These are phyloP conservation scores for Garrulus glandarius DNA, from an alignment of 2,797 vertebrate genomes.

Conservation along the genomic window DNA sequence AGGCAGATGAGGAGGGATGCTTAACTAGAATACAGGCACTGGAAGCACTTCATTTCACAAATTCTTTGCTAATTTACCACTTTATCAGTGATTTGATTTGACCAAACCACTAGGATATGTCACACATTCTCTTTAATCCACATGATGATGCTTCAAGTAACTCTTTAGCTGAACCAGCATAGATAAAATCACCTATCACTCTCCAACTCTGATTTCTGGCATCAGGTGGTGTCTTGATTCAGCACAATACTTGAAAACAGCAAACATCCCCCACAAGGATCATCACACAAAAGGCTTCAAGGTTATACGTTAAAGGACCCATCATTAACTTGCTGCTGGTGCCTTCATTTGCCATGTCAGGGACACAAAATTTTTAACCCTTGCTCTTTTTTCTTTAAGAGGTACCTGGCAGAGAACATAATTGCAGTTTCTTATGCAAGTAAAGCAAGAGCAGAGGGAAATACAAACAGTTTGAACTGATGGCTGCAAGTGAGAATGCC, in stretches of 20 bases:
- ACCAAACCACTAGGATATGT: not conserved
- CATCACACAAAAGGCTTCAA: not conserved
- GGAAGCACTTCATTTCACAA: not conserved
- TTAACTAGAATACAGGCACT: not conserved
- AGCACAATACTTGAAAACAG: not conserved
- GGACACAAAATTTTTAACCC: not conserved
- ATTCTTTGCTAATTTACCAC: not conserved
- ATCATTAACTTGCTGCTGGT: not conserved
- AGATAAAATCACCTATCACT: not conserved
- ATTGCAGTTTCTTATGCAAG: not conserved
- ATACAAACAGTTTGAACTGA: not conserved
- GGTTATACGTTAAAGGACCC: not conserved
- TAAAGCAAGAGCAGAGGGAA: not conserved
- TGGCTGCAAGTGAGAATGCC: not conserved
- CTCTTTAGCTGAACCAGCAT: not conserved
- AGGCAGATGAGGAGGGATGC: not conserved
- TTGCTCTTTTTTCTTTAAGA: not conserved
- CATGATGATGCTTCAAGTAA: not conserved
- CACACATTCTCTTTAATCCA: not conserved
- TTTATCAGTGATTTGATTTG: not conserved
- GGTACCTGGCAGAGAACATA: accelerated
- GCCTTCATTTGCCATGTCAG: not conserved
- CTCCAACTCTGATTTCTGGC: not conserved
- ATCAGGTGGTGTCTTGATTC: not conserved
- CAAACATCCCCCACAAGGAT: not conserved